Conservation (phyloP, 2,113 vertebrate genomes). For the Saimiri boliviensis region DNA sequence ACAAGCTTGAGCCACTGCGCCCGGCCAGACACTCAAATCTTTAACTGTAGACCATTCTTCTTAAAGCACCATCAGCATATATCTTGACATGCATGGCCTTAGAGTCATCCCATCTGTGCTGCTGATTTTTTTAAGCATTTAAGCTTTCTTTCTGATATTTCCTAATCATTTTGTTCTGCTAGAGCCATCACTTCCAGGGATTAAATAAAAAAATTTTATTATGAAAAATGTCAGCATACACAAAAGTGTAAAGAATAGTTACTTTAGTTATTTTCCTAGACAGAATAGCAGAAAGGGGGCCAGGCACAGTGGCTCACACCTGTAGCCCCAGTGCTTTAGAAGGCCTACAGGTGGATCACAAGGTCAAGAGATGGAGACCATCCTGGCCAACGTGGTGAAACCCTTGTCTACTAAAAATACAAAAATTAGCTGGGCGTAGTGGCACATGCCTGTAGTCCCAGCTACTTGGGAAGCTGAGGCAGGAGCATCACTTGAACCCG, state of each 20-base stretch:
- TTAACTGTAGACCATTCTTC: neutral
- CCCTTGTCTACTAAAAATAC: no score
- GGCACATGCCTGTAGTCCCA: no score
- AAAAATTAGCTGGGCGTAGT: no score
- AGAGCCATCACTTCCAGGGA: neutral
- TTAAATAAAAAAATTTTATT: neutral
- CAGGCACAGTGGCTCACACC: no score
- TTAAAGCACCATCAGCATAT: neutral
- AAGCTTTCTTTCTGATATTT: neutral
- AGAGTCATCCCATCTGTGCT: neutral
- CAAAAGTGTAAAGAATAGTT: neutral
- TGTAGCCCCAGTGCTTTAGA: no score
- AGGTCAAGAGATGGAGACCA: no score
- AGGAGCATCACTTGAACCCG: no score
- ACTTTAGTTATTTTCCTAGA: neutral
- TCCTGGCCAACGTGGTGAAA: no score
- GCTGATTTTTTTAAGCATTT: neutral
- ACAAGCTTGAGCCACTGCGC: no score
- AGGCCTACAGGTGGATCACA: no score
- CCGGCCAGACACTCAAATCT: neutral
- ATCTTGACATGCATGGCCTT: neutral
- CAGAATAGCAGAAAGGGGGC: neutral
- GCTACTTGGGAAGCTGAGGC: no score
- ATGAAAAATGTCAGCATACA: neutral
- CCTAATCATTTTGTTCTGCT: neutral